Evolutionary conservation across 2,113 vertebrate genomes (phyloP), one percentile per base, ranked within the genome.

Genomic region (Scolopax mira): DNA sequence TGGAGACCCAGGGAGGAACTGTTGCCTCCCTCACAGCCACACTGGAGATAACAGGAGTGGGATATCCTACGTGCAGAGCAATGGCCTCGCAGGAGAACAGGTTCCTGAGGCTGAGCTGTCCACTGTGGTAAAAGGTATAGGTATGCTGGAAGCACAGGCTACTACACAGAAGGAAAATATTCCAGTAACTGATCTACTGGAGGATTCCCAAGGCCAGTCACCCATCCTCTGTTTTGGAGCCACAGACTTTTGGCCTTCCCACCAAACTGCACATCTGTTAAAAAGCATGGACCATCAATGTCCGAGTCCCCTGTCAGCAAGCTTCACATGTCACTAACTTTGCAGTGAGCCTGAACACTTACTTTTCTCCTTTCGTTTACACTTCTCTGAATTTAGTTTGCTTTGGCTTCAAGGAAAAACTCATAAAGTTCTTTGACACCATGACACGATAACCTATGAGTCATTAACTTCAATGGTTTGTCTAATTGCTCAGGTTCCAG

Each of bases 291-390:
- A 27, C 80, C 93, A 93, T 95, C 92, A 74, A 92, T 94, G 94
- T 96, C 90, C 0, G 0, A 55, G 88, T 94, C 78, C 37, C 79
- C 3, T 42, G 41, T 96, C 94, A 95, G 90, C 94, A 92, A 87
- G 44, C 37, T 75, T 58, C 83, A 92, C 3, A 92, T 94, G 96
- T 95, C 93, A 96, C 86, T 96, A 92, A 92, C 80, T 96, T 62
- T 95, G 84, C 93, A 96, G 90, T 93, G 96, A 97, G 94, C 93
- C 96, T 95, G 86, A 95, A 95, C 86, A 79, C 52, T 96, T 94
- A 83, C 92, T 95, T 96, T 97, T 96, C 80, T 90, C 88, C 78
- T 94, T 79, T 87, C 57, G 60, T 93, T 92, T 92, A 95, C 64
- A 62, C 86, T 87, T 93, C 83, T 72, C 90, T 93, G 93, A 90